Conservation (phyloP, 2,888 invertebrate species). For the Pantelozetes paolii region DNA sequence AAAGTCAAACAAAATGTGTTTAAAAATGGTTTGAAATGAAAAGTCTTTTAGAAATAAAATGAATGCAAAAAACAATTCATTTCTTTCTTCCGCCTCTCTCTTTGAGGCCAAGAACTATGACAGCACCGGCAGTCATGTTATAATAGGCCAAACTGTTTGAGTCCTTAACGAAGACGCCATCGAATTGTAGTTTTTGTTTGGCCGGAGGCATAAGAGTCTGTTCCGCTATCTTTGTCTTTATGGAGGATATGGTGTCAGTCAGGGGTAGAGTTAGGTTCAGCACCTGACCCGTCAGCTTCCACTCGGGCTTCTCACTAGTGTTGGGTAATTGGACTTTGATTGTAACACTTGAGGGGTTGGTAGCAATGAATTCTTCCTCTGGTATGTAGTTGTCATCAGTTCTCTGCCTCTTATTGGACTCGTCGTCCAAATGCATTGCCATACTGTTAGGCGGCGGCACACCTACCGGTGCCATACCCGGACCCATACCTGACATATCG, state of each 20-base stretch:
- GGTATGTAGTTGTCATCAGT: constrained; percentile 90
- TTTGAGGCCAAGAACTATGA: constrained; percentile 40
- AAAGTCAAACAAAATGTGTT: no score
- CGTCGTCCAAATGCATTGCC: constrained; percentile 60
- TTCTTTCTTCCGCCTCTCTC: constrained; percentile 44
- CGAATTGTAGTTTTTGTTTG: constrained; percentile 93
- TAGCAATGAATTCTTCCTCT: constrained; percentile 72
- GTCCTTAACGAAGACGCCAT: constrained; percentile 98
- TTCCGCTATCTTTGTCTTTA: constrained; percentile 82
- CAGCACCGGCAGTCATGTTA: constrained; percentile 64
- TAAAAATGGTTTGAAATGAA: no score
- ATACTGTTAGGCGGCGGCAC: constrained; percentile 31
- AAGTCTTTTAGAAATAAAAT: no score
- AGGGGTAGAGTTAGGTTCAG: constrained; percentile 71
- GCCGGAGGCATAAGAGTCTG: constrained; percentile 88
- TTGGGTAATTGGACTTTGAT: constrained; percentile 77
- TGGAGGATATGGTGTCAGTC: constrained; percentile 66
- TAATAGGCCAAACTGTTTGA: constrained; percentile 90
- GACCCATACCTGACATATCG: constrained; percentile 19
- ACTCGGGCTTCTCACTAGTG: constrained; percentile 83
- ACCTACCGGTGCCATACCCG: constrained; percentile 51
- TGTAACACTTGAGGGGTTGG: constrained; percentile 57
- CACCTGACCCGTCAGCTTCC: constrained; percentile 88
- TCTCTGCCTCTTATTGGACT: constrained; percentile 80
- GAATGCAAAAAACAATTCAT: constrained; percentile 17